These are phyloP conservation scores for Ovis aries DNA, from an alignment of 2,113 vertebrate genomes.

Conservation along the genomic window ARS-UI_Ramb_v3.0 NC_056061.1:58375001-58375500, in stretches of 20 bases:
- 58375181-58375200: not conserved
- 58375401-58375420: not conserved
- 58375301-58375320: not conserved
- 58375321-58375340: not conserved
- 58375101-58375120: not conserved
- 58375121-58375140: not conserved
- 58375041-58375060: not conserved
- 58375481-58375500: not conserved
- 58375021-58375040: not conserved
- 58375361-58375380: not conserved
- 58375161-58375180: not conserved
- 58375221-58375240: not conserved
- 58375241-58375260: not conserved
- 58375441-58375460: not conserved
- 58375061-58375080: not conserved
- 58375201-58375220: not conserved
- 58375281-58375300: not conserved
- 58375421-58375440: not conserved
- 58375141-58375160: not conserved
- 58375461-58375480: slow-evolving; percentile 10
- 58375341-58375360: not conserved
- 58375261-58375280: not conserved
- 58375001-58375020: not conserved
- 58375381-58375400: not conserved
- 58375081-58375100: not conserved